A percentile compares a stretch with the other conserved stretches of the same genome.
Evolutionary conservation across 2,797 vertebrate genomes (phyloP).

Genomic region (Brotula barbata): DNA sequence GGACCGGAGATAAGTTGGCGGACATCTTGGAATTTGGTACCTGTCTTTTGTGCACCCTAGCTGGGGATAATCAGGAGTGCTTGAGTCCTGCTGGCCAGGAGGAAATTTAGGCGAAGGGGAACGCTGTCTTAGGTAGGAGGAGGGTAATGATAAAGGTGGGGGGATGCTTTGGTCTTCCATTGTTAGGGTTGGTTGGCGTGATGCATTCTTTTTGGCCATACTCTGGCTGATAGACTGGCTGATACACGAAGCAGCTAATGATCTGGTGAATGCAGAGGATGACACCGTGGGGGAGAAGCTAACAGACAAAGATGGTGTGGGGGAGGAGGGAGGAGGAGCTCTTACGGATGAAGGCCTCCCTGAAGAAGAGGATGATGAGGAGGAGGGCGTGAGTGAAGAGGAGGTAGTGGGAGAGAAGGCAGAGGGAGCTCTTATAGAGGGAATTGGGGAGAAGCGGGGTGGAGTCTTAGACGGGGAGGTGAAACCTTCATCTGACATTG

Average conservation of each 20-base stretch:
- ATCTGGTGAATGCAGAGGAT: conserved; percentile 78
- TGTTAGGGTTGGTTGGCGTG: conserved; percentile 37
- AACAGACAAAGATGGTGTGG: conserved; percentile 18
- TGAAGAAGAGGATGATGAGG: conserved; percentile 32
- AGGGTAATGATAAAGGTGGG: conserved; percentile 24
- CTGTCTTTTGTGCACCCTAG: conserved; percentile 31
- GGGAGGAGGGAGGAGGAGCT: conserved; percentile 36
- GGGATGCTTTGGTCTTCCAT: conserved; percentile 14
- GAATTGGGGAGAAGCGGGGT: conserved; percentile 43
- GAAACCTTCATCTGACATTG: conserved; percentile 30
- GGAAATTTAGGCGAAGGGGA: conserved; percentile 69
- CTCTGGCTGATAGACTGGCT: conserved; percentile 87
- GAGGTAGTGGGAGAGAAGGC: conserved; percentile 24
- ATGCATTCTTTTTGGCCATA: conserved; percentile 71
- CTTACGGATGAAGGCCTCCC: conserved; percentile 36
- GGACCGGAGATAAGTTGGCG: conserved; percentile 44
- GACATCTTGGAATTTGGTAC: conserved; percentile 41
- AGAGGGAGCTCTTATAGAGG: conserved; percentile 7
- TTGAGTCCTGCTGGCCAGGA: conserved; percentile 10
- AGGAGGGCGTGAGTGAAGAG: conserved; percentile 8
- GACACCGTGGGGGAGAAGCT: conserved; percentile 33
- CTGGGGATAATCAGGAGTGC: conserved; percentile 20
- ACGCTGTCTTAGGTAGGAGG: conserved; percentile 44
- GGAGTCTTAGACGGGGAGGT: conserved; percentile 36
- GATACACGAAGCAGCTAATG: conserved; percentile 85